Percentiles rank a stretch among this genome's conserved stretches.
Conservation (phyloP, 2,888 invertebrate species). For the Loripinus fragilis region DNA sequence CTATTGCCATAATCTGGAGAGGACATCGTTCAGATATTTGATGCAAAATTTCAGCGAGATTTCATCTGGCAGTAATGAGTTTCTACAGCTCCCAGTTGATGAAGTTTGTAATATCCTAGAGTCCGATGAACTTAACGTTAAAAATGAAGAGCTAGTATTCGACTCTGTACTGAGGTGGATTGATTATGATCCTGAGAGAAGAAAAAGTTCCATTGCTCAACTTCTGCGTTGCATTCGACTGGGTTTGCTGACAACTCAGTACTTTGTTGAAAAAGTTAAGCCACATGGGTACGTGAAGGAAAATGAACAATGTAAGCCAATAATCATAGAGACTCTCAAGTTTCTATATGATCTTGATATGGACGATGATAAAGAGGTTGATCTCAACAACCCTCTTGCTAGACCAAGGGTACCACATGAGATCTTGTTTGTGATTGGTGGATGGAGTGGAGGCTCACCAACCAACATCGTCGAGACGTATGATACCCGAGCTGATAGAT, state of each 20-base stretch:
- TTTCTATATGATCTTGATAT: constrained; percentile 96
- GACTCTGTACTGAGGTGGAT: constrained; percentile 90
- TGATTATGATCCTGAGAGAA: constrained; percentile 88
- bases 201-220: constrained; percentile 90
- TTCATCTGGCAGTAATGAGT: constrained; percentile 74
- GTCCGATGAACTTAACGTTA: constrained; percentile 81
- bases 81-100: constrained; percentile 85
- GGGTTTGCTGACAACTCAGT: constrained; percentile 91
- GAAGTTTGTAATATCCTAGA: constrained; percentile 72
- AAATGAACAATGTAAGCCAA: constrained; percentile 90
- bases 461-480: constrained; percentile 86
- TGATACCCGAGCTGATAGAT: constrained; percentile 82
- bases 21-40: constrained; percentile 88
- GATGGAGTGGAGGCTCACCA: constrained; percentile 90
- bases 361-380: constrained; percentile 89
- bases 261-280: constrained; percentile 91
- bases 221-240: constrained; percentile 80
- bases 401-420: constrained; percentile 88
- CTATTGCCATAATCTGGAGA: constrained; percentile 89
- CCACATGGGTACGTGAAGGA: constrained; percentile 93
- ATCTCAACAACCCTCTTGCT: constrained; percentile 86
- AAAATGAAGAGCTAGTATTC: constrained; percentile 81
- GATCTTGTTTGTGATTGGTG: constrained; percentile 85
- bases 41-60: constrained; percentile 84
- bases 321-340: constrained; percentile 95